Base-by-base conservation (phyloP, 2,113 vertebrate genomes). In the Isurus oxyrinchus region DNA sequence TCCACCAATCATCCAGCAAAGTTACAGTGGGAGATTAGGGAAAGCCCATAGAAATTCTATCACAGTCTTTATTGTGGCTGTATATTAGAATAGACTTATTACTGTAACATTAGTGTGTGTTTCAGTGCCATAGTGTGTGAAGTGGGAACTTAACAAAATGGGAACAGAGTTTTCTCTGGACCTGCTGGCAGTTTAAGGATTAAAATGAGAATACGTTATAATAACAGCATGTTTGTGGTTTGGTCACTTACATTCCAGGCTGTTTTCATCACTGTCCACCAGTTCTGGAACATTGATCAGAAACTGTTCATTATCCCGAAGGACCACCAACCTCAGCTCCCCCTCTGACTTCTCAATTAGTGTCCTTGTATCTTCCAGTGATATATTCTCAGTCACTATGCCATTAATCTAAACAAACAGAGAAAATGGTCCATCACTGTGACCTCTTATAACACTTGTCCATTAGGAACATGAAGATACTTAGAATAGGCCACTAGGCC, bases 311-410 rank as follows among this genome's bases (percentile, higher is more conserved):
- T 97, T 97, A 84, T 99, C 99, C 69, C 99, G 97, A 91, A 99
- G 98, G 95, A 99, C 98, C 0, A 97, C 97, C 97, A 99, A 98
- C 3, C 98, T 99, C 96, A 99, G 98, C 95, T 97, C 98, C 21
- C 99, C 99, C 27, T 98, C 98, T 0, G 98, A 99, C 97, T 96
- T 98, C 97, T 99, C 99, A 0, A 99, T 99, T 96, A 99, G 98
- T 88, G 97, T 98, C 96, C 99, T 98, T 0, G 99, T 99, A 96
- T 99, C 99, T 61, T 98, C 98, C 97, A 99, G 98, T 0, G 99
- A 99, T 94, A 99, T 98, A 95, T 99, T 98, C 97, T 99, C 98
- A 0, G 99, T 99, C 53, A 98, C 97, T 97, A 99, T 98, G 0
- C 99, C 99, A 0, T 99, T 99, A 97, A 99, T 99, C 99, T 99